Base-by-base conservation (phyloP, 2,113 vertebrate species). In the Progne subis region DNA sequence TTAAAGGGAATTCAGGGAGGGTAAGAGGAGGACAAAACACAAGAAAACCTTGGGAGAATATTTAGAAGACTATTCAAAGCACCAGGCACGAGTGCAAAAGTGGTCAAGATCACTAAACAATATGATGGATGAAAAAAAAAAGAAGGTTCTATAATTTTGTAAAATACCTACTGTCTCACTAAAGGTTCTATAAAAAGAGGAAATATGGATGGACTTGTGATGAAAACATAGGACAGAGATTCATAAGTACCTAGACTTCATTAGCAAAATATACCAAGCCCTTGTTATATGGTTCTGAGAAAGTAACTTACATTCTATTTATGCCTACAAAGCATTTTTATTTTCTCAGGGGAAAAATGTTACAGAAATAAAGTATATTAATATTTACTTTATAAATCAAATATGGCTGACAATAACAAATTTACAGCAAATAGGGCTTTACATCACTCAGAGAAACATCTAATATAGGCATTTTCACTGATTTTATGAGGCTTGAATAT, bases 311-410 rank as follows among this genome's bases (percentile, higher is more conserved):
- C 14, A 52, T 56, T 63, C 61, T 76, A 18, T 79, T 87, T 63
- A 70, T 60, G 65, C 41, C 50, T 85, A 37, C 55, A 87, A 87
- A 79, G 78, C 57, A 82, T 56, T 93, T 87, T 79, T 52, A 56
- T 67, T 86, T 94, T 83, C 59, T 77, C 41, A 28, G 37, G 26
- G 37, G 46, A 6, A 71, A 94, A 86, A 74, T 82, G 21, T 24
- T 75, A 83, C 15, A 20, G 34, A 77, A 86, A 70, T 39, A 82
- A 61, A 75, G 31, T 57, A n/a, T 56, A 92, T 57, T 56, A 91
- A 67, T 50, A 83, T 71, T 89, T 83, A 65, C 32, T 72, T 95
- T 53, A 82, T 79, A 93, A 92, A 93, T 92, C 68, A 93, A 90
- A 55, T 50, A 77, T 12, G 28, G 60, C 46, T 83, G 76, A 70